These are phyloP conservation scores for Thunnus albacares DNA, from an alignment of 2,797 vertebrate genomes.

Conservation along the genomic window DNA sequence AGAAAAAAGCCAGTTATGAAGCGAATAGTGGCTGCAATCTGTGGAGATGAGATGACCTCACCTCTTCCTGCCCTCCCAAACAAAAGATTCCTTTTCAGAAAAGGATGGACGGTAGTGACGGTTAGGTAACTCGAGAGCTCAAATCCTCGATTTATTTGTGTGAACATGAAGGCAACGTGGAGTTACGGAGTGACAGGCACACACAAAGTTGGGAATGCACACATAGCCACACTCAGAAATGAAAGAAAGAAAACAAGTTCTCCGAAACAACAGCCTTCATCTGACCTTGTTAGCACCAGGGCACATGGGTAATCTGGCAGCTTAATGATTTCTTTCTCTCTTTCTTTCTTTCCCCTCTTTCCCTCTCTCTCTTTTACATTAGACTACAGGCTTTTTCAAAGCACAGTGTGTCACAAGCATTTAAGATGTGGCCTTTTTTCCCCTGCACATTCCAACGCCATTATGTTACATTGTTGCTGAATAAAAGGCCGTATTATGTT, in stretches of 20 bases:
- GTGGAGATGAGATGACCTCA: slow-evolving; percentile 79
- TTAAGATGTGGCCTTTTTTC: slow-evolving; percentile 94
- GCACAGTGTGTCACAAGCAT: slow-evolving; percentile 93
- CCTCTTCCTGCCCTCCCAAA: slow-evolving; percentile 68
- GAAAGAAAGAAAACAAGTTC: slow-evolving; percentile 58
- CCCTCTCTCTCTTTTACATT: slow-evolving; percentile 82
- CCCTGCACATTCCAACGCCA: slow-evolving; percentile 96
- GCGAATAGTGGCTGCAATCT: slow-evolving; percentile 37
- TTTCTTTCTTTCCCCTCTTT: slow-evolving; percentile 59
- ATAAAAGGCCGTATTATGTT: slow-evolving; percentile 99
- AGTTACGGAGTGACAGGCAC: slow-evolving; percentile 25
- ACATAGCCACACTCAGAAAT: slow-evolving; percentile 27
- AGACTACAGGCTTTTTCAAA: slow-evolving; percentile 90
- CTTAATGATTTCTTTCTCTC: slow-evolving; percentile 88
- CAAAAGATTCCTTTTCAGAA: slow-evolving; percentile 71
- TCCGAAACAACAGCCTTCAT: slow-evolving; percentile 81
- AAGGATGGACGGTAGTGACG: slow-evolving; percentile 19
- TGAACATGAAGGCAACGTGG: slow-evolving; percentile 27
- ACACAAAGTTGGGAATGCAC: slow-evolving; percentile 20
- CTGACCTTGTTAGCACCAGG: slow-evolving; percentile 89
- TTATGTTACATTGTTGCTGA: slow-evolving; percentile 99
- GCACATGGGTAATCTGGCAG: slow-evolving; percentile 90
- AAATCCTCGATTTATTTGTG: slow-evolving; percentile 29
- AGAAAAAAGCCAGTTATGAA: slow-evolving; percentile 22
- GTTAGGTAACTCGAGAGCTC: slow-evolving; percentile 27